phyloP scores from a whole-genome alignment of 2,113 vertebrate genomes.

The Tyto alba region DNA sequence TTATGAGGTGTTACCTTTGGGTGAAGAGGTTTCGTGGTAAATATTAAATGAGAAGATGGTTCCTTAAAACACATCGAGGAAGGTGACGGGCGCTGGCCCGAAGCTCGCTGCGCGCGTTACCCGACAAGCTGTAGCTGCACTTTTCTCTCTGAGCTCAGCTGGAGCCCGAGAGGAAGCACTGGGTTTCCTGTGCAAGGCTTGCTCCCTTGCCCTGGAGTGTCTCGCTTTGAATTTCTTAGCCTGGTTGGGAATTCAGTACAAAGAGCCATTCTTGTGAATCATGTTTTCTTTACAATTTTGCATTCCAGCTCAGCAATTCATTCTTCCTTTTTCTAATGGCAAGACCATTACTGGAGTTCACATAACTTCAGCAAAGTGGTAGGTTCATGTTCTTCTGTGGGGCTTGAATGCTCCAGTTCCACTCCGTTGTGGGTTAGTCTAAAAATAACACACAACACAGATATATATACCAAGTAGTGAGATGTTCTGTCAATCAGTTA shows the following conservation, averaged over 20 bases:
- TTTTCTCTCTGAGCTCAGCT: background rate
- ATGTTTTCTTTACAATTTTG: slow-evolving; percentile 39
- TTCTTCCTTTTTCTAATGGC: background rate
- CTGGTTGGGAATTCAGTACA: slow-evolving; percentile 17
- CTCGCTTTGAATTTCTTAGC: background rate
- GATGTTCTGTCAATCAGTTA: background rate
- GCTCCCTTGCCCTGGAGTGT: background rate
- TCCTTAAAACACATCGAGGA: accelerated
- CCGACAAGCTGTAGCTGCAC: background rate
- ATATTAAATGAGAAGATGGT: background rate
- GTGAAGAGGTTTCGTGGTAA: background rate
- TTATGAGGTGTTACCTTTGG: background rate
- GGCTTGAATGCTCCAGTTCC: background rate
- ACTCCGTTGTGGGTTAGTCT: background rate
- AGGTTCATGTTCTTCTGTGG: background rate
- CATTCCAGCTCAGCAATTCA: slow-evolving; percentile 13
- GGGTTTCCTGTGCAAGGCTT: slow-evolving; percentile 54
- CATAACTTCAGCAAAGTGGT: background rate
- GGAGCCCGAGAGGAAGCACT: slow-evolving; percentile 33
- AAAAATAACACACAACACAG: background rate
- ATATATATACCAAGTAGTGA: background rate
- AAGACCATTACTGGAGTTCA: background rate
- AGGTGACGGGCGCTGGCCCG: background rate
- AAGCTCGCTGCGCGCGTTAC: background rate
- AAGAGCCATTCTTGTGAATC: slow-evolving; percentile 41